Conservation (phyloP, 2,797 vertebrate species). For the Molossus alvarezi region DNA sequence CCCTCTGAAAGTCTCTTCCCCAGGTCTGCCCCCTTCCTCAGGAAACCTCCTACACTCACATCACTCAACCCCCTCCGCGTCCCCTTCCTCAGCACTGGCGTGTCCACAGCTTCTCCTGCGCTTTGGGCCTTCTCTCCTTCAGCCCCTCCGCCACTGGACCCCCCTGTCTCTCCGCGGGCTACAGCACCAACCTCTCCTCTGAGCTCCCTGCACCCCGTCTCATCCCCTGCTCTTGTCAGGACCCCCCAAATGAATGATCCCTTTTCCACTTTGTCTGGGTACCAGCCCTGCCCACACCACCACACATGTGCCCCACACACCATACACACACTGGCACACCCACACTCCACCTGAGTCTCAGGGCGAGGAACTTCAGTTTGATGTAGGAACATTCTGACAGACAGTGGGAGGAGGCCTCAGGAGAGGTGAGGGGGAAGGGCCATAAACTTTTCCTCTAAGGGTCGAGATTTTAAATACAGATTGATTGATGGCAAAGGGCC, state of each 20-base stretch:
- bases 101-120: neutral
- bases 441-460: neutral
- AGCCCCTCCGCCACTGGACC: neutral
- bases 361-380: neutral
- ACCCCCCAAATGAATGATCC: neutral
- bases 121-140: neutral
- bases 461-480: neutral
- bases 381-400: neutral
- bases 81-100: neutral
- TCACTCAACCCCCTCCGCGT: neutral
- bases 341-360: neutral
- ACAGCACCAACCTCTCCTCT: neutral
- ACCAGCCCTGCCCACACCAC: neutral
- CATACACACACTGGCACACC: neutral
- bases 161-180: neutral
- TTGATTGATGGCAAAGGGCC: neutral
- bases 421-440: neutral
- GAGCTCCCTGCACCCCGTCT: neutral
- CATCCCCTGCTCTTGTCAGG: neutral
- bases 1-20: neutral
- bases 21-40: neutral
- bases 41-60: neutral
- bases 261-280: conserved; percentile 11
- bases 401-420: neutral
- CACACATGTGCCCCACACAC: too few relatives aligned